A percentile compares a stretch with the other conserved stretches of the same genome.
phyloP scores from a whole-genome alignment of 2,113 vertebrate genomes.

The Melanostigma gelatinosum region DNA sequence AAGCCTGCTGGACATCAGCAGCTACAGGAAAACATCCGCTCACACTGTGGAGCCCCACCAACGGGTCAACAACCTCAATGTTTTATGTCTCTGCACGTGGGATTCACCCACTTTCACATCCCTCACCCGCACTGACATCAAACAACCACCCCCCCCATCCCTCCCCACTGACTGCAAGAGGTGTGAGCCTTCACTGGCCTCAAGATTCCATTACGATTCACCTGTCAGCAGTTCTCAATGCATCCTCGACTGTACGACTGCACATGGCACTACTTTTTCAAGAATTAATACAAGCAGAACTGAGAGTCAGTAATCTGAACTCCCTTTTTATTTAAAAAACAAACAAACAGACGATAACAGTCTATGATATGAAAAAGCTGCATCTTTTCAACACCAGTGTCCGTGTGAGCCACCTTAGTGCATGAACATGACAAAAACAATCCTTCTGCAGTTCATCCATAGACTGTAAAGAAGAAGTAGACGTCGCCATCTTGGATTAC shows the following conservation, averaged over 20 bases:
- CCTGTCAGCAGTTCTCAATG: background rate
- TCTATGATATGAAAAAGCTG: background rate
- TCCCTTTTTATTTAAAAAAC: background rate
- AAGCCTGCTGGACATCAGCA: background rate
- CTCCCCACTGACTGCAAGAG: background rate
- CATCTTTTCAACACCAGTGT: background rate
- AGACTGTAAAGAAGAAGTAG: too few relatives aligned
- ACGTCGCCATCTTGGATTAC: too few relatives aligned
- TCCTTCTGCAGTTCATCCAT: background rate
- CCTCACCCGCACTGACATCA: background rate
- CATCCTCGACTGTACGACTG: background rate
- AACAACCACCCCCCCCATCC: background rate
- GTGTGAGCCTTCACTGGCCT: background rate
- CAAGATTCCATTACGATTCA: background rate
- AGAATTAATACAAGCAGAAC: background rate
- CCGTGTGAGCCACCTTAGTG: background rate
- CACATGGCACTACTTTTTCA: background rate
- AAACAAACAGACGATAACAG: background rate
- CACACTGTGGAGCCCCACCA: background rate
- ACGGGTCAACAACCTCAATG: background rate
- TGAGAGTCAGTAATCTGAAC: background rate
- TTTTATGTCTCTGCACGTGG: too few relatives aligned
- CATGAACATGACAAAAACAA: background rate
- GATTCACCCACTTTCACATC: background rate
- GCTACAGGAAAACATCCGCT: too few relatives aligned